Conservation (phyloP, 2,797 vertebrate species). For the Paramormyrops hopkinsi region DNA sequence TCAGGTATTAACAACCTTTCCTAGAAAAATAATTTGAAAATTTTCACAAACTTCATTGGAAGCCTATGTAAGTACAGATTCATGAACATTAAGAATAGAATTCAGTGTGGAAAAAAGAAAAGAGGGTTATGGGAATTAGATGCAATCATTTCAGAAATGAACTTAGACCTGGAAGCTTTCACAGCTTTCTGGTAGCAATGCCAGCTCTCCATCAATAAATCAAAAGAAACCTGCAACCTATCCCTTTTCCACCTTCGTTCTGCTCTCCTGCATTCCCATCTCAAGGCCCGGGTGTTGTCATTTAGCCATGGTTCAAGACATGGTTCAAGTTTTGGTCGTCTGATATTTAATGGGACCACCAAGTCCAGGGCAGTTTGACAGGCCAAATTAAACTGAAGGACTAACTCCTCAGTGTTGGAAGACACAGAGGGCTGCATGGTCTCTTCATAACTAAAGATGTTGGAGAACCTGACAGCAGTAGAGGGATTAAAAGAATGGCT, state of each 20-base stretch:
- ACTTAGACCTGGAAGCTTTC: background rate
- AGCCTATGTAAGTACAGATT: too few relatives aligned
- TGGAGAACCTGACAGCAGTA: background rate
- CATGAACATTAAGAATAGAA: too few relatives aligned
- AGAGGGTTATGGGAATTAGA: background rate
- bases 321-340: too few relatives aligned
- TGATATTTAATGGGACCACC: too few relatives aligned
- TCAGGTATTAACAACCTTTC: too few relatives aligned
- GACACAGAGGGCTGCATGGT: background rate
- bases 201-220: background rate
- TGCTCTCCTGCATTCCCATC: background rate
- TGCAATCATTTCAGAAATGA: background rate
- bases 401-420: background rate
- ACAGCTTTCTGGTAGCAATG: background rate
- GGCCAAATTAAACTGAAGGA: background rate
- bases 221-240: background rate
- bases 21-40: too few relatives aligned
- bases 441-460: background rate
- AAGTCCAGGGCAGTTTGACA: too few relatives aligned
- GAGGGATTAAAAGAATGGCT: background rate
- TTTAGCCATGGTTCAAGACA: too few relatives aligned
- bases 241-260: background rate
- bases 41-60: too few relatives aligned
- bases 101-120: background rate
- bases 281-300: too few relatives aligned